Evolutionary conservation across 2,888 invertebrate genomes (phyloP).

Genomic region (Eupithecia subumbrata): DNA sequence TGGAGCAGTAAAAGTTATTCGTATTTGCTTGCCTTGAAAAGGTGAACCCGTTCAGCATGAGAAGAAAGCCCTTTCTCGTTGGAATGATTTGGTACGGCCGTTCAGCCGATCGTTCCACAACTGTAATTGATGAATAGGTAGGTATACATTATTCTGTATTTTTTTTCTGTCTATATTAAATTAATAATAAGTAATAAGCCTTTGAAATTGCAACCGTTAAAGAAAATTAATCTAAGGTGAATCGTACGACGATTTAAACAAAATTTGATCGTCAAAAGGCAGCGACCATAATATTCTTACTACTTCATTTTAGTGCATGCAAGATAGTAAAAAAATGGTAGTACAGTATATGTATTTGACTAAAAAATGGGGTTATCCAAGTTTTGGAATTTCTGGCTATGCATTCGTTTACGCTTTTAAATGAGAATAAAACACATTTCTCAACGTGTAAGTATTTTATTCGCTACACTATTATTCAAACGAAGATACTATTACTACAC

Average conservation of each 20-base stretch:
- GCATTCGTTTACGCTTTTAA: not conserved
- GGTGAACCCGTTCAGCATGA: slow-evolving; percentile 44
- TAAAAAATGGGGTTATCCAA: not conserved
- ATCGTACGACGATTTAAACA: too few species aligned
- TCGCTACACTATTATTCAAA: not conserved
- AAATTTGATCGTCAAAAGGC: too few species aligned
- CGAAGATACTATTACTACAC: not conserved
- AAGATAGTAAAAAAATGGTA: too few species aligned
- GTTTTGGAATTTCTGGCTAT: not conserved
- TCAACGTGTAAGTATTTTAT: not conserved
- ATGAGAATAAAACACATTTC: not conserved
- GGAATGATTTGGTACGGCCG: slow-evolving; percentile 22
- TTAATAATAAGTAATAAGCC: too few species aligned
- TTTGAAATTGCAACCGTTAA: too few species aligned
- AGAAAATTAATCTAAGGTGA: too few species aligned
- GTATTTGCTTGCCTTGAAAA: slow-evolving; percentile 32
- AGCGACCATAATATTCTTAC: too few species aligned
- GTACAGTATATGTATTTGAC: too few species aligned
- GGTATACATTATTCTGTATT: not conserved
- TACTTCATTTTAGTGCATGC: too few species aligned
- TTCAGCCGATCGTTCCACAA: not conserved
- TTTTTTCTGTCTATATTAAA: not conserved
- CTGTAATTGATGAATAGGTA: not conserved
- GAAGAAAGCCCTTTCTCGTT: slow-evolving; percentile 26
- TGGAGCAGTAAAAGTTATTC: slow-evolving; percentile 43